phyloP scores from a whole-genome alignment of 2,797 vertebrate genomes.

The Babyrousa celebensis region DNA sequence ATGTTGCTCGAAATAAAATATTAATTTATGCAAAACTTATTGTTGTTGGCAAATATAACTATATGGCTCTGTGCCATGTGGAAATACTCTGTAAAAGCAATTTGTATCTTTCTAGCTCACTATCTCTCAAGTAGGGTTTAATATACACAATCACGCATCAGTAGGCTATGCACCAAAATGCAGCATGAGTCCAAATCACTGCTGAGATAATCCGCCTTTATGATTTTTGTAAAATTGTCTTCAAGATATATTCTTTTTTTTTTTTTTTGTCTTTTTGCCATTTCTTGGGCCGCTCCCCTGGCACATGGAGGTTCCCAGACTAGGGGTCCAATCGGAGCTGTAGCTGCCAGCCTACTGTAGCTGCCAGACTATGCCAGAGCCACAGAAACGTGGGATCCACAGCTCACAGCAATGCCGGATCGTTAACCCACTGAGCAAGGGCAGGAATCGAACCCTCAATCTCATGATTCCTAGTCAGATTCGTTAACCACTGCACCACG shows the following conservation, averaged over 20 bases:
- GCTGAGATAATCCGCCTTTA: not conserved
- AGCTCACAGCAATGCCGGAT: too few relatives aligned
- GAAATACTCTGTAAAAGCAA: not conserved
- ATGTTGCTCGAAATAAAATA: conserved; percentile 31
- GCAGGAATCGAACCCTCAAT: too few relatives aligned
- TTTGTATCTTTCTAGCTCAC: not conserved
- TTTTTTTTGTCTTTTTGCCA: too few relatives aligned
- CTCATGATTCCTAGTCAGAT: too few relatives aligned
- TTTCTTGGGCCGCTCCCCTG: too few relatives aligned
- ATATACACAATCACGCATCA: not conserved
- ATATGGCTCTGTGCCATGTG: not conserved
- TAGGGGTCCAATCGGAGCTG: too few relatives aligned
- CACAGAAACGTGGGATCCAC: too few relatives aligned
- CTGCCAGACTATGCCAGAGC: too few relatives aligned
- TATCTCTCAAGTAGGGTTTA: not conserved
- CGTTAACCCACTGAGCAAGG: too few relatives aligned
- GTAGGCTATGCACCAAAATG: not conserved
- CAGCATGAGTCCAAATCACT: not conserved
- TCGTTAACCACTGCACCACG: too few relatives aligned
- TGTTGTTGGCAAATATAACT: not conserved
- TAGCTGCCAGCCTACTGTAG: too few relatives aligned
- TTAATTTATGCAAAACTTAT: not conserved
- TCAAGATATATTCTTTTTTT: not conserved
- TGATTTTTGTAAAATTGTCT: not conserved
- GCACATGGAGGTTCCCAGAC: too few relatives aligned